Evolutionary conservation across 2,888 invertebrate species (phyloP), one percentile per base, ranked within the genome.

Genomic region (Philonicus albiceps): DNA sequence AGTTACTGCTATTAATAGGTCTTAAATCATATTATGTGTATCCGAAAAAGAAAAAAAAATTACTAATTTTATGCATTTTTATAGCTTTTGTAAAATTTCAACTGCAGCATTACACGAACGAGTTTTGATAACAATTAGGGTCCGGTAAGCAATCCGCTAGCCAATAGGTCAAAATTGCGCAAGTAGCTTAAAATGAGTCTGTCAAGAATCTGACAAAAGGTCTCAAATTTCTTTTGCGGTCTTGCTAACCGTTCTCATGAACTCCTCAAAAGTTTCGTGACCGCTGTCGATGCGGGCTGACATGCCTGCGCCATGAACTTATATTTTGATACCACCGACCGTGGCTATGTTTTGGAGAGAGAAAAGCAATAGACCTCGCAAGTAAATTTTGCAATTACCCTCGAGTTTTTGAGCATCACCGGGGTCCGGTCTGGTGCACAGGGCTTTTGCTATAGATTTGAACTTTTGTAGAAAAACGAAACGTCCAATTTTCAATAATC

Each of bases 151-250:
- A 64, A 8, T 7, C 64, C 22, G 22, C 27, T 27, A 27, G 27
- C 34, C 76, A 37, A 76, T 76, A 76, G 76, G 76, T 76, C 76
- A 76, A 76, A 43, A 76, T 76, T 76, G 37, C 40, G 76, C 40
- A 76, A 76, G 40, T 8, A 40, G n/a, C 22, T 8, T 53, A 11
- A 64, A 40, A 7, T 22, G 76, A 37, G 13, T 76, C 40, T 40
- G 37, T 76, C 37, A 76, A 76, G 37, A 76, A 37, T 76, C 76
- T 40, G 76, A 76, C 76, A 76, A 37, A 37, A 40, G 76, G 64
- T 27, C 1, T 76, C 76, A 76, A 76, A 37, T 76, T 22, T 76
- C 37, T 76, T 40, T 40, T 16, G 22, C 40, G 40, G 40, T 31
- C 34, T 31, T 16, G 40, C 11, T 40, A 22, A 6, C 76, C 76